Base-by-base conservation (phyloP, 2,797 vertebrate genomes). In the Pyrocephalus nanus region DNA sequence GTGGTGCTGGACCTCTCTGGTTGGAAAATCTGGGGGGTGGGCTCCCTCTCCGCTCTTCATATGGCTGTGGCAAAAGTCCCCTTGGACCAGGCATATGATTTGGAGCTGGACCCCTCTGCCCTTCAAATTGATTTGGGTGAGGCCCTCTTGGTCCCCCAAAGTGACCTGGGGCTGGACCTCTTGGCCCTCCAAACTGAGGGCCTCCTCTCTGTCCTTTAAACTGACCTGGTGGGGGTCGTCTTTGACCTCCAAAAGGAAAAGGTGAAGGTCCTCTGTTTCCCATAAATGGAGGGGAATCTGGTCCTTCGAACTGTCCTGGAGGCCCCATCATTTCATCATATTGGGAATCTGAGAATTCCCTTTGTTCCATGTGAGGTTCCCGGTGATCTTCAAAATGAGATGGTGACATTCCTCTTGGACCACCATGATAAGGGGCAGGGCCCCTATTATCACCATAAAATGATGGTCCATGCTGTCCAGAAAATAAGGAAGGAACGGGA, bases 231-330 rank as follows among this genome's bases (percentile, higher is more conserved):
- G 97, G 94, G 27, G 96, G 97, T 76, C 98, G 98, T 95, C 99
- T 98, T 95, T 98, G 98, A 40, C 98, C 98, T 83, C 99, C 99
- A 55, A 98, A 99, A 86, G 98, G 98, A 96, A 98, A 99, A 17
- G 97, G 96, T 0, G 97, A 96, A n/a, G 97, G 97, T 42, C 97
- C 96, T 91, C 97, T 96, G 71, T 84, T 95, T 20, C 98, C 99
- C 94, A 98, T 97, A 93, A 98, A 99, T 47, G 98, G 98, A 87
- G 97, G 93, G 40, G 97, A 97, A n/a, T 98, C 98, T 42, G 97
- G 98, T 15, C 97, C 97, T 72, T 98, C 97, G 18, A 98, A 84
- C 42, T 97, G 97, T 42, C 97, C 97, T 36, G 98, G 98, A n/a
- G 98, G 91, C 34, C 97, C 95, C 4, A 90, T 69, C 89, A 95